Evolutionary conservation across 1,140 invertebrate genomes (phyloP), one percentile per base, ranked within the genome.

Genomic region (Mycetomoellerius zeteki): DNA sequence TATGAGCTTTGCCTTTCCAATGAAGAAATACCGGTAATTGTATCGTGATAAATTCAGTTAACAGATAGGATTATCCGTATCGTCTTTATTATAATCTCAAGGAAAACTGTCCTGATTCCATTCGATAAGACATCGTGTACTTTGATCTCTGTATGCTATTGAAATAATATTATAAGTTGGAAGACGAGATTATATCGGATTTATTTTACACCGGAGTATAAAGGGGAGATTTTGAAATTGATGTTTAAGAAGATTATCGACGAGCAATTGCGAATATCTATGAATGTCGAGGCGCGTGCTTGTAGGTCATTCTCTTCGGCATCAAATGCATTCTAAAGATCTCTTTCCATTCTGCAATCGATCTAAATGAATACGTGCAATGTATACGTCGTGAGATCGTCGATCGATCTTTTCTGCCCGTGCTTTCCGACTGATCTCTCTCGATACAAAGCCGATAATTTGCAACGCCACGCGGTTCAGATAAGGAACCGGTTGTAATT

Each of bases 371-470:
- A 72, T 52, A 72, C 65, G n/a, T 37, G n/a, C n/a, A n/a, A n/a
- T n/a, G 65, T 30, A 7, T 43, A 21, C 60, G 43, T 52, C 24
- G 58, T 12, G 64, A 16, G 78, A 58, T 58, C 52, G 19, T 27
- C 33, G 80, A 82, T 82, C 80, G 80, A 73, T 82, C 67, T 82
- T 67, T 72, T 33, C 12, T 16, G 50, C 21, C 76, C 33, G 80
- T 52, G 80, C 67, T 73, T 72, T 73, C 52, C 78, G 52, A 82
- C 37, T 73, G 78, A 82, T 82, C 67, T 82, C 67, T 82, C 67
- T 37, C 80, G 80, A 82, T 82, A 82, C 80, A 82, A 82, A 82
- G 80, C 67, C 80, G 80, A 82, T 82, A 82, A 82, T 82, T 82
- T 82, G 80, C 71, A 82, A 82, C 80, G 65, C 67, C 52, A 82